Evolutionary conservation across 1,140 invertebrate species (phyloP).

Genomic region (Papilio xuthus): DNA sequence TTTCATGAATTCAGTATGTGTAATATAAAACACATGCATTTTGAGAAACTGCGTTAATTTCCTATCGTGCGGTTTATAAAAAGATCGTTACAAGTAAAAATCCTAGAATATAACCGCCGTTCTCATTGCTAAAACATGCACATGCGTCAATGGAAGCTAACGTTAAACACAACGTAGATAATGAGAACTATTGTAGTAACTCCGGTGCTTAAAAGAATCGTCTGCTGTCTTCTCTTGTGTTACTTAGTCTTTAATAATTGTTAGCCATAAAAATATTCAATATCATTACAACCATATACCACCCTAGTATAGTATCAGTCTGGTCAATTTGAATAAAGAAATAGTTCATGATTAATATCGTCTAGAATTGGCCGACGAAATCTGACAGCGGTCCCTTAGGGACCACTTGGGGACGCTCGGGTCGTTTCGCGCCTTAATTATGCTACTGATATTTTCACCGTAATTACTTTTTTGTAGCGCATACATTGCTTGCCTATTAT

Average conservation of each 20-base stretch:
- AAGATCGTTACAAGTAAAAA: background rate
- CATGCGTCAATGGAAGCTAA: too few species aligned
- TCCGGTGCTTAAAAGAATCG: too few species aligned
- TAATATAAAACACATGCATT: background rate
- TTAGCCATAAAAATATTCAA: background rate
- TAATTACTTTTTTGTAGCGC: conserved; percentile 26
- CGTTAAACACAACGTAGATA: too few species aligned
- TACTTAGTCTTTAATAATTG: background rate
- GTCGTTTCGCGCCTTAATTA: conserved; percentile 43
- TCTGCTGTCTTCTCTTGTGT: too few species aligned
- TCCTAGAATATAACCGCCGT: background rate
- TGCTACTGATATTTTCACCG: conserved; percentile 24
- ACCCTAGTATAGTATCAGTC: conserved; percentile 39
- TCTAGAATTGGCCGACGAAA: conserved; percentile 63
- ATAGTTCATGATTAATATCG: conserved; percentile 65
- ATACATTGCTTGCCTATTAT: conserved; percentile 21
- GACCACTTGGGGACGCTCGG: conserved; percentile 51
- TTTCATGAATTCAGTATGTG: background rate
- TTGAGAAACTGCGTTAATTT: background rate
- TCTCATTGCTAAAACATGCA: too few species aligned
- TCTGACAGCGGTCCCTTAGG: conserved; percentile 54
- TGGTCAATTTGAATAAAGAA: conserved; percentile 63
- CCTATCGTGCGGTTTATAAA: background rate
- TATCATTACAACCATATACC: background rate
- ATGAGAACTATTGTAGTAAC: too few species aligned